These are phyloP conservation scores for Lasioglossum albipes DNA, from an alignment of 1,140 invertebrate species.

Conservation along the genomic window DNA sequence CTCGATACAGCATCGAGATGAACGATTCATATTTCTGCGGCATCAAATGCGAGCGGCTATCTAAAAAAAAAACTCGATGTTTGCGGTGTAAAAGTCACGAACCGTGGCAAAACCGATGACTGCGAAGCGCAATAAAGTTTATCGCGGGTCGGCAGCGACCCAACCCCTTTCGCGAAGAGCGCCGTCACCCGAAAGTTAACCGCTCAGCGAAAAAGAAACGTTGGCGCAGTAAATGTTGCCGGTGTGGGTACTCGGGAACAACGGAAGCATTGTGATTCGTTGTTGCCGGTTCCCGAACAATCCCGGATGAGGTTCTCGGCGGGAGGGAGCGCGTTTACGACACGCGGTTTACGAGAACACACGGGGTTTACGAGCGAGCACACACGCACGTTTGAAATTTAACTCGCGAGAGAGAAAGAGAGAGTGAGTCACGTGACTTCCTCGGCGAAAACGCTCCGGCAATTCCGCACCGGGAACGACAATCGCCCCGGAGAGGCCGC, in stretches of 20 bases:
- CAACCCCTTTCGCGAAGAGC: too few relatives aligned
- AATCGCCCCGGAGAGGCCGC: neutral
- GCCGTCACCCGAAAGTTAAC: too few relatives aligned
- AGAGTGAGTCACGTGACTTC: neutral
- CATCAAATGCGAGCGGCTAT: too few relatives aligned
- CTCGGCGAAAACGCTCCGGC: neutral
- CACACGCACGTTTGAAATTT: conserved; percentile 10
- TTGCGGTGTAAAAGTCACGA: too few relatives aligned
- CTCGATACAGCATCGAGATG: too few relatives aligned
- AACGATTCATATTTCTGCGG: too few relatives aligned
- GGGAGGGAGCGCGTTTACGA: conserved; percentile 1
- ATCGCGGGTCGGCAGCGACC: too few relatives aligned
- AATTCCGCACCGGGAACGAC: too few relatives aligned
- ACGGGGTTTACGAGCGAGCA: conserved; percentile 1
- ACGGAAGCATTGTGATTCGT: neutral
- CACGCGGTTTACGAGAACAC: neutral
- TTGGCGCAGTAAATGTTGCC: neutral
- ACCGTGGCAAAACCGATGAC: too few relatives aligned
- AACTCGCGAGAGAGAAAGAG: neutral
- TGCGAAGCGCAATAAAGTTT: too few relatives aligned
- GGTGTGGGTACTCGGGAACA: neutral
- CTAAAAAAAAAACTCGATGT: too few relatives aligned
- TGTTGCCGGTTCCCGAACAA: neutral
- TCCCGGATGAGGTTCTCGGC: neutral
- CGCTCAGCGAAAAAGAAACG: too few relatives aligned